phyloP scores from a whole-genome alignment of 2,797 vertebrate species.

The Phoxinus dragarum region DNA sequence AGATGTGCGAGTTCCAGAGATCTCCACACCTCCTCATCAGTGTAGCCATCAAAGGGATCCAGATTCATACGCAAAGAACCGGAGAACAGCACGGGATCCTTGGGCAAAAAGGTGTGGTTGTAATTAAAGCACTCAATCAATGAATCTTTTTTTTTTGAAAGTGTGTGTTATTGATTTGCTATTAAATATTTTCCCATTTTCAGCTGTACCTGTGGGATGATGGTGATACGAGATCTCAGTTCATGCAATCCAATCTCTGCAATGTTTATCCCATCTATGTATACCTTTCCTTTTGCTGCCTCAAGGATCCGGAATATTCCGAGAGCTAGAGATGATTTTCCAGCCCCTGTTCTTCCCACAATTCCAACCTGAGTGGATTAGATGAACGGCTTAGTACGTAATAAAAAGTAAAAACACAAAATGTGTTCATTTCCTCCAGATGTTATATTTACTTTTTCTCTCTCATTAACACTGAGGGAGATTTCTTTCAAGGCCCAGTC shows the following conservation, averaged over 20 bases:
- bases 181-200: not conserved
- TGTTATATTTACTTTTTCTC: conserved; percentile 82
- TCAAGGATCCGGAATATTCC: conserved; percentile 92
- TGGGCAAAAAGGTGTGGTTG: not conserved
- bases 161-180: too few relatives aligned
- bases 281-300: conserved; percentile 88
- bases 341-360: conserved; percentile 91
- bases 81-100: conserved; percentile 96
- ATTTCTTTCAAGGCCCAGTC: conserved; percentile 81
- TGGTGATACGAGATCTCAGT: conserved; percentile 89
- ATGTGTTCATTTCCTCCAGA: not conserved
- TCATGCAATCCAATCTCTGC: conserved; percentile 89
- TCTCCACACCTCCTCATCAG: conserved; percentile 90
- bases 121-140: not conserved
- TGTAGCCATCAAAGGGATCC: conserved; percentile 90
- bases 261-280: conserved; percentile 89
- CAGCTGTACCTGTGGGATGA: conserved; percentile 90
- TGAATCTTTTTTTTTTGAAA: not conserved
- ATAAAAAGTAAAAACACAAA: not conserved
- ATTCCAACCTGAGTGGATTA: conserved; percentile 78
- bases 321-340: conserved; percentile 90
- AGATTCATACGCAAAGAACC: conserved; percentile 96
- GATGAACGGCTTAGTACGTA: not conserved
- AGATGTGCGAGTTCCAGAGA: conserved; percentile 91
- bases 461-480: conserved; percentile 76